Evolutionary conservation across 37 sponge, comb jelly and placozoan genomes (phyloP).

Genomic region (Mnemiopsis leidyi): DNA sequence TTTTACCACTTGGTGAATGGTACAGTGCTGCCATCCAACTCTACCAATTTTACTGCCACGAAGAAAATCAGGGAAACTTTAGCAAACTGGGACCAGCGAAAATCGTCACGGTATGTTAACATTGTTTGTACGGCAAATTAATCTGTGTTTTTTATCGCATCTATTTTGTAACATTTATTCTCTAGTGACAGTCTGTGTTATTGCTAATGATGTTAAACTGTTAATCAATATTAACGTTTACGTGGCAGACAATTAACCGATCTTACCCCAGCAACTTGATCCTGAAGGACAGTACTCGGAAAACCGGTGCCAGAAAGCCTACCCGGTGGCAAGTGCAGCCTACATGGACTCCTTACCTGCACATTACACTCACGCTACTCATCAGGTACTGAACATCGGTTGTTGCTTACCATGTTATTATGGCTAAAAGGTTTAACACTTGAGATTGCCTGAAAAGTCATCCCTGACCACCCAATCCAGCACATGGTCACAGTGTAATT

Average conservation of each 20-base stretch:
- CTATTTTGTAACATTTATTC: too few relatives aligned
- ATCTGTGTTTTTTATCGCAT: too few relatives aligned
- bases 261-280: background rate
- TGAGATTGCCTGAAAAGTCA: too few relatives aligned
- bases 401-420: too few relatives aligned
- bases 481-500: background rate
- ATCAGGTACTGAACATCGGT: too few relatives aligned
- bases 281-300: slow-evolving; percentile 40
- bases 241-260: too few relatives aligned
- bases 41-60: background rate
- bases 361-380: slow-evolving; percentile 13
- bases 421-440: too few relatives aligned
- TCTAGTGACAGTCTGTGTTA: too few relatives aligned
- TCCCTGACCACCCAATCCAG: too few relatives aligned
- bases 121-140: background rate
- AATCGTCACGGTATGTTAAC: background rate
- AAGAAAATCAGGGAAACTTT: background rate
- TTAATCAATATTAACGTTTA: too few relatives aligned
- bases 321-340: background rate
- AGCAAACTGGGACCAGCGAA: background rate
- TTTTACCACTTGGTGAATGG: background rate
- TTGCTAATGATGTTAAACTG: too few relatives aligned
- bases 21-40: background rate
- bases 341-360: slow-evolving; percentile 7
- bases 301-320: slow-evolving; percentile 1